phyloP scores from a whole-genome alignment of 2,113 vertebrate genomes.

The Thamnaconus septentrionalis region DNA sequence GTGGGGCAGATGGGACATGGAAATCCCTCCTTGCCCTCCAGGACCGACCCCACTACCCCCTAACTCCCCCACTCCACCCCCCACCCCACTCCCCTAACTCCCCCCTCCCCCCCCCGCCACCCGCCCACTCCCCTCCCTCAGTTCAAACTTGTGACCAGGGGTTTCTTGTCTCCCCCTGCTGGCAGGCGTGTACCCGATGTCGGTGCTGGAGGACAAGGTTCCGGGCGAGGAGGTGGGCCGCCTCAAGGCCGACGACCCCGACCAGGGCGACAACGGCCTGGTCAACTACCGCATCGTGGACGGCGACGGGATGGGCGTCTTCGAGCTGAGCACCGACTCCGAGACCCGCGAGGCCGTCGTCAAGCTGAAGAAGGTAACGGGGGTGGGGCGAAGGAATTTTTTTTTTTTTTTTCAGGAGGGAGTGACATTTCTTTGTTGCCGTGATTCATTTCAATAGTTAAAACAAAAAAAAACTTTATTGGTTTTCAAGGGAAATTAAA shows the following conservation, averaged over 20 bases:
- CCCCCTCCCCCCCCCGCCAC: neutral
- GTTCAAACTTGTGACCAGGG: neutral
- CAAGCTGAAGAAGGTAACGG: conserved; percentile 95
- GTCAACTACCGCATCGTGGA: conserved; percentile 90
- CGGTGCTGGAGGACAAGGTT: conserved; percentile 87
- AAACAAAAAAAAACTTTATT: no score
- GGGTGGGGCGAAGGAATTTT: neutral
- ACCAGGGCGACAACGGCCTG: conserved; percentile 92
- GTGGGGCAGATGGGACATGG: conserved; percentile 57
- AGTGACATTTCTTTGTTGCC: no score
- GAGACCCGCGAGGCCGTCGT: conserved; percentile 94
- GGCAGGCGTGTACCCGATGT: conserved; percentile 94
- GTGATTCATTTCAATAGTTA: no score
- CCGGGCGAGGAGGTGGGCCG: conserved; percentile 92
- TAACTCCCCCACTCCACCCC: neutral
- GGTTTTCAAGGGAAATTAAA: no score
- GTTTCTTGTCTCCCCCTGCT: neutral
- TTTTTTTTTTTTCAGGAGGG: no score
- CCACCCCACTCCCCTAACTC: conserved; percentile 26
- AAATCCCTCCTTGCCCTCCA: conserved; percentile 52
- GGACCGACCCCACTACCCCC: conserved; percentile 43
- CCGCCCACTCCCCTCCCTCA: neutral
- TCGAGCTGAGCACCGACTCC: conserved; percentile 91
- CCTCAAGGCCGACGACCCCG: conserved; percentile 93
- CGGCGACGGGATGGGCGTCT: conserved; percentile 86